Evolutionary conservation across 2,113 vertebrate species (phyloP).

Genomic region (Rafetus swinhoei): DNA sequence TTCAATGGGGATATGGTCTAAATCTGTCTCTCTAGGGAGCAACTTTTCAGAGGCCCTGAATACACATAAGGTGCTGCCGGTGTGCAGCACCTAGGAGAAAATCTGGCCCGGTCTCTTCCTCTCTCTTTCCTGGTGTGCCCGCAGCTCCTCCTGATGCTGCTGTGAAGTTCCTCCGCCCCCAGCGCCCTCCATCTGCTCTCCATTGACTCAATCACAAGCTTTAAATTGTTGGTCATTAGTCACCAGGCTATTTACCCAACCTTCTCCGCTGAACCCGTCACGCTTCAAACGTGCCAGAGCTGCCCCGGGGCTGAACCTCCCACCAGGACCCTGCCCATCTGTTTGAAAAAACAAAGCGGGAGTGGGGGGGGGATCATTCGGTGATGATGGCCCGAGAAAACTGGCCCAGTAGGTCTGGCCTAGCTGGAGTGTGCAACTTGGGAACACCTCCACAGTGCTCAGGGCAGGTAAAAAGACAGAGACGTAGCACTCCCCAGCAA

Average conservation of each 20-base stretch:
- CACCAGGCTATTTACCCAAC: constrained; percentile 37
- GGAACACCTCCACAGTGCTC: not conserved
- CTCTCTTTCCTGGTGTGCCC: not conserved
- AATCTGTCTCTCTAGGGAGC: not conserved
- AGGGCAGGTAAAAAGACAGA: not conserved
- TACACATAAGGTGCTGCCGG: not conserved
- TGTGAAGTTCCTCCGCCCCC: not conserved
- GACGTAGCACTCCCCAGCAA: not conserved
- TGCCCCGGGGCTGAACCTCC: not conserved
- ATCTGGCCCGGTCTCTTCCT: accelerated
- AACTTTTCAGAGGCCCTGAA: not conserved
- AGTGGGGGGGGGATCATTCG: not conserved
- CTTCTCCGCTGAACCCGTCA: not conserved
- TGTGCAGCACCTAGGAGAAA: not conserved
- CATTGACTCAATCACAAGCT: constrained; percentile 4
- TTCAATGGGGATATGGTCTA: not conserved
- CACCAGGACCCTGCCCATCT: not conserved
- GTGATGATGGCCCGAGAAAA: not conserved
- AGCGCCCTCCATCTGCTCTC: constrained; percentile 53
- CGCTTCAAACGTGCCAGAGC: not conserved
- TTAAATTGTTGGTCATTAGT: constrained; percentile 43
- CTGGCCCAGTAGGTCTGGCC: not conserved
- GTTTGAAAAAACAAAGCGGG: not conserved
- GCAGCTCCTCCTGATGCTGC: not conserved
- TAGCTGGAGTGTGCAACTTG: not conserved